Conservation (phyloP, 1,140 invertebrate species). For the Helicorthomorpha holstii region DNA sequence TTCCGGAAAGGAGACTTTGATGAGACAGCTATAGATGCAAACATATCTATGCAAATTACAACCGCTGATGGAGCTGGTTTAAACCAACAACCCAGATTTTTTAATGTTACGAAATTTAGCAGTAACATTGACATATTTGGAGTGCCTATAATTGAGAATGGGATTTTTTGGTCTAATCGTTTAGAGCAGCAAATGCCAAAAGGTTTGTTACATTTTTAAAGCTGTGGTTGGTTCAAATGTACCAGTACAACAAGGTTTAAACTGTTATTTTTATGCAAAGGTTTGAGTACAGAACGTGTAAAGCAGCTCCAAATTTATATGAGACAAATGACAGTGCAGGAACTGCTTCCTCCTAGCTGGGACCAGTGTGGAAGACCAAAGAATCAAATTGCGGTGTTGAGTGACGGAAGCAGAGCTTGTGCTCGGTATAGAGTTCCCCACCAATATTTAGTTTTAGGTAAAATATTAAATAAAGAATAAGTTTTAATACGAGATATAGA, state of each 20-base stretch:
- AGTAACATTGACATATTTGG: conserved; percentile 5
- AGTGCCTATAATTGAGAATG: conserved; percentile 12
- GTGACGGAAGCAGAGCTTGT: conserved; percentile 18
- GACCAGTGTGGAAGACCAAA: conserved; percentile 23
- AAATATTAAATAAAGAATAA: conserved; percentile 1
- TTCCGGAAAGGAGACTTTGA: conserved; percentile 14
- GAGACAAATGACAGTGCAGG: conserved; percentile 4
- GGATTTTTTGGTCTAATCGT: conserved; percentile 12
- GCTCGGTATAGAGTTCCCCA: conserved; percentile 22
- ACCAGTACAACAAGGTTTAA: neutral
- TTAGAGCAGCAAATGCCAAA: conserved; percentile 9
- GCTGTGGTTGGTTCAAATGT: neutral
- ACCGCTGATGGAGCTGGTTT: neutral
- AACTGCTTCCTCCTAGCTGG: conserved; percentile 20
- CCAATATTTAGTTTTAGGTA: conserved; percentile 21
- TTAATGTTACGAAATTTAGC: neutral
- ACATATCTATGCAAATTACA: neutral
- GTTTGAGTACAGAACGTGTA: conserved; percentile 1
- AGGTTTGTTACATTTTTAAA: conserved; percentile 2
- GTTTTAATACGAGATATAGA: neutral
- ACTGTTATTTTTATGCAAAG: conserved; percentile 3
- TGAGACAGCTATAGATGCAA: conserved; percentile 14
- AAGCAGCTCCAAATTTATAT: neutral
- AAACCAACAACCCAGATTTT: neutral
- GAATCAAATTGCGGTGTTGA: conserved; percentile 19